Conservation (phyloP, 2,113 vertebrate species). For the Pleuronectes platessa region DNA sequence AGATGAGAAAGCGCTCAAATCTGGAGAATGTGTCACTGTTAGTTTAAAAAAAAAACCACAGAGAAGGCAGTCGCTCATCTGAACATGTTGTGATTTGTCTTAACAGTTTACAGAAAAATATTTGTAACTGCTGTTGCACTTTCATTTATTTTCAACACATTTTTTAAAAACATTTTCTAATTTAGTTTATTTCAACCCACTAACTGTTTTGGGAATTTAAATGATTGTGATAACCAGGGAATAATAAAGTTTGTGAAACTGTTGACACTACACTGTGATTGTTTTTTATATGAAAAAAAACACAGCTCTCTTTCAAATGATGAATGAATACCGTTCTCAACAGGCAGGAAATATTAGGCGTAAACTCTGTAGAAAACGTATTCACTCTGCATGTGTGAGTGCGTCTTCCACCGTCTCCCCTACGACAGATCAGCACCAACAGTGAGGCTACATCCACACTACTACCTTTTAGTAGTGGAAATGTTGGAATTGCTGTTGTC, state of each 20-base stretch:
- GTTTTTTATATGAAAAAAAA: not conserved
- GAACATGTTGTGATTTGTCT: slow-evolving; percentile 1
- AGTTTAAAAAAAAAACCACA: not conserved
- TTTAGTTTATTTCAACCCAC: slow-evolving; percentile 20
- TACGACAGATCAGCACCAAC: too few relatives aligned
- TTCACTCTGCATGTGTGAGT: too few relatives aligned
- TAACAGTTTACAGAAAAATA: slow-evolving; percentile 45
- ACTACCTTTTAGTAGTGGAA: too few relatives aligned
- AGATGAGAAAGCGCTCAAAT: too few relatives aligned
- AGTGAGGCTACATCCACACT: too few relatives aligned
- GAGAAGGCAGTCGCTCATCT: not conserved
- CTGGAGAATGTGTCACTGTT: not conserved
- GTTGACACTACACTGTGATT: not conserved
- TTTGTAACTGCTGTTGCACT: slow-evolving; percentile 42
- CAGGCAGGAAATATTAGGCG: too few relatives aligned
- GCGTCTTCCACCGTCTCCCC: too few relatives aligned
- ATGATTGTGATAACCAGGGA: slow-evolving; percentile 36
- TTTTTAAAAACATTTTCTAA: slow-evolving; percentile 14
- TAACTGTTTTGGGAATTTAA: slow-evolving; percentile 19
- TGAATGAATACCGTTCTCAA: not conserved
- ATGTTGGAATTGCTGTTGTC: too few relatives aligned
- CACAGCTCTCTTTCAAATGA: not conserved
- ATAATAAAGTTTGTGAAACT: slow-evolving; percentile 41
- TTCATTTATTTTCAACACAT: slow-evolving; percentile 18
- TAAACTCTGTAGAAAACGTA: too few relatives aligned